These are phyloP conservation scores for Rhea americana DNA, from an alignment of 2,113 vertebrate species.

Conservation along the genomic window DNA sequence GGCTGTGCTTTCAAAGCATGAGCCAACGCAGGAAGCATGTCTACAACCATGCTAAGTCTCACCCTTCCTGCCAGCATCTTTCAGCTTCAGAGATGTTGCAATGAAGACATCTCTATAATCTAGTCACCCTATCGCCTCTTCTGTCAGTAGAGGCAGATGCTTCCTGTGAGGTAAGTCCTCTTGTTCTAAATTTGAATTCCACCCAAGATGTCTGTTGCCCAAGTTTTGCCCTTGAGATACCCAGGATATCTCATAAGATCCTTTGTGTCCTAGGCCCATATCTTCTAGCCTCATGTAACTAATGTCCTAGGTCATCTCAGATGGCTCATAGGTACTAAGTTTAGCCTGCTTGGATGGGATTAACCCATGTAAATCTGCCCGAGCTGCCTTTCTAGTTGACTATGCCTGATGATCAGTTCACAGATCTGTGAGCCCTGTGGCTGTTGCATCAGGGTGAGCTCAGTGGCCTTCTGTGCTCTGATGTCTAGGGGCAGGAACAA, in stretches of 20 bases:
- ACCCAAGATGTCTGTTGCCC: not conserved
- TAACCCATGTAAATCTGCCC: not conserved
- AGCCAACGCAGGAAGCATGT: not conserved
- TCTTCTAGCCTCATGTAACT: not conserved
- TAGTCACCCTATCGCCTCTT: not conserved
- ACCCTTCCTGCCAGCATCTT: conserved; percentile 58
- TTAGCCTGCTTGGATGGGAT: not conserved
- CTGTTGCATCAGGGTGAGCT: not conserved
- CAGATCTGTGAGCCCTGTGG: not conserved
- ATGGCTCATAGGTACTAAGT: not conserved
- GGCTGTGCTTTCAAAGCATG: not conserved
- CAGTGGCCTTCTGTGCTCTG: not conserved
- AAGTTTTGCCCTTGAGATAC: not conserved
- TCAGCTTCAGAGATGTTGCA: not conserved
- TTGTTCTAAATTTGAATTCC: not conserved
- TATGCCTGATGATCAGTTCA: not conserved
- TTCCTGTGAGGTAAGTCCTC: not conserved
- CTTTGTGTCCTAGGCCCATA: fast-evolving
- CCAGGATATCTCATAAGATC: not conserved
- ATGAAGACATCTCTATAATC: not conserved
- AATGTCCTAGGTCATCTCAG: fast-evolving
- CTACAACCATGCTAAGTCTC: not conserved
- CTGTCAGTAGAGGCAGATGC: not conserved
- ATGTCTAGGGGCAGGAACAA: not conserved
- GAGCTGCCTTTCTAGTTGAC: not conserved